Conservation (phyloP, 2,888 invertebrate genomes). For the Hoplodrina blanda region DNA sequence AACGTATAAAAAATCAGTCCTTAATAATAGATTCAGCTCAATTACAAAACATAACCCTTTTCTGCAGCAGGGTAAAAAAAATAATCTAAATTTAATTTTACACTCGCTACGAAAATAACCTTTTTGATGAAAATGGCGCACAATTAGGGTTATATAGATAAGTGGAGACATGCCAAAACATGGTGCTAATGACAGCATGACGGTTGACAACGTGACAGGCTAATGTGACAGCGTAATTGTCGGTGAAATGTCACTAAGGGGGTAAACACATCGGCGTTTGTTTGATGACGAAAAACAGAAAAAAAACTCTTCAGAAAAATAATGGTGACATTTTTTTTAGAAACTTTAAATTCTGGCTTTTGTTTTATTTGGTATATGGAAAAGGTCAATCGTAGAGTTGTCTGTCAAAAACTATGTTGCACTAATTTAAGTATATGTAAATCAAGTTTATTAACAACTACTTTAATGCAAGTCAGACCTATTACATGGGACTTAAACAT, state of each 20-base stretch:
- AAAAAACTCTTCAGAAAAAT: slow-evolving; percentile 1
- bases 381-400: slow-evolving; percentile 28
- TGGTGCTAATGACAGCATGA: slow-evolving; percentile 66
- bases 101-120: slow-evolving; percentile 34
- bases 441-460: too few species aligned
- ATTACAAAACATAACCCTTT: slow-evolving; percentile 25
- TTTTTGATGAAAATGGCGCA: slow-evolving; percentile 47
- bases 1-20: too few species aligned
- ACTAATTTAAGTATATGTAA: not conserved
- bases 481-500: too few species aligned
- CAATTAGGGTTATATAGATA: slow-evolving; percentile 64
- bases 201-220: slow-evolving; percentile 66
- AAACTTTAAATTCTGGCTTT: not conserved
- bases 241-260: slow-evolving; percentile 69
- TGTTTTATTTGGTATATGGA: slow-evolving; percentile 4
- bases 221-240: slow-evolving; percentile 78
- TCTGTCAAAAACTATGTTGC: not conserved
- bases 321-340: slow-evolving; percentile 32
- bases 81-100: slow-evolving; percentile 23
- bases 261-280: slow-evolving; percentile 27
- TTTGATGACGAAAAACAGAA: slow-evolving; percentile 17
- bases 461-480: too few species aligned
- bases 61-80: slow-evolving; percentile 5
- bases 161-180: slow-evolving; percentile 62
- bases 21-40: slow-evolving; percentile 30